A percentile compares a stretch with the other conserved stretches of the same genome.
phyloP scores from a whole-genome alignment of 92 coral and sea anemone species.

The Palythoa heliodiscus region DNA sequence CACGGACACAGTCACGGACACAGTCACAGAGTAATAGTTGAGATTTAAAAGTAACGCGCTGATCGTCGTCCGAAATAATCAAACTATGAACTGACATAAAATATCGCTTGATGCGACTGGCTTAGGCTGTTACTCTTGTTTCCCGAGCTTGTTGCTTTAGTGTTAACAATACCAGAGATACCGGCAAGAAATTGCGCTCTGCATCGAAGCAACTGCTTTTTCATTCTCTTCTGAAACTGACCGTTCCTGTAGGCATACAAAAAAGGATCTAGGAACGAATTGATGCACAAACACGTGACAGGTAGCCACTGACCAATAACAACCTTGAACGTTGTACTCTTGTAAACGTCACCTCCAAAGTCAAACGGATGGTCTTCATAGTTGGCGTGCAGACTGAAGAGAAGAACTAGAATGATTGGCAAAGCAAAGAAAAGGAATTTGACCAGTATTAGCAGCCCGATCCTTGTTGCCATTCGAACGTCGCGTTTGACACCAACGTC shows the following conservation, averaged over 20 bases:
- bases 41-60: too few species aligned
- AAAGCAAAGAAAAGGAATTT: constrained; percentile 76
- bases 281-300: constrained; percentile 77
- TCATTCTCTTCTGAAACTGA: constrained; percentile 59
- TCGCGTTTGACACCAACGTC: constrained; percentile 77
- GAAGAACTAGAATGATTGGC: constrained; percentile 64
- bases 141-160: neutral
- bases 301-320: constrained; percentile 84
- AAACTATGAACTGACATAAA: neutral
- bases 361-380: constrained; percentile 65
- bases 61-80: neutral
- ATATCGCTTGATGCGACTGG: neutral
- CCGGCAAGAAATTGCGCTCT: neutral
- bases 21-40: too few species aligned
- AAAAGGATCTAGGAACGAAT: constrained; percentile 76
- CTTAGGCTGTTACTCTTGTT: neutral
- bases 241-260: constrained; percentile 72
- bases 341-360: constrained; percentile 69
- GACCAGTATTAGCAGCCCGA: constrained; percentile 64
- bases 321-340: constrained; percentile 74
- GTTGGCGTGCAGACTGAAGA: constrained; percentile 60
- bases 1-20: too few species aligned
- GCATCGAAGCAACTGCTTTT: constrained; percentile 1
- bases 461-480: constrained; percentile 64
- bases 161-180: neutral